phyloP scores from a whole-genome alignment of 2,797 vertebrate species.

The Microctenopoma steveboyesi region DNA sequence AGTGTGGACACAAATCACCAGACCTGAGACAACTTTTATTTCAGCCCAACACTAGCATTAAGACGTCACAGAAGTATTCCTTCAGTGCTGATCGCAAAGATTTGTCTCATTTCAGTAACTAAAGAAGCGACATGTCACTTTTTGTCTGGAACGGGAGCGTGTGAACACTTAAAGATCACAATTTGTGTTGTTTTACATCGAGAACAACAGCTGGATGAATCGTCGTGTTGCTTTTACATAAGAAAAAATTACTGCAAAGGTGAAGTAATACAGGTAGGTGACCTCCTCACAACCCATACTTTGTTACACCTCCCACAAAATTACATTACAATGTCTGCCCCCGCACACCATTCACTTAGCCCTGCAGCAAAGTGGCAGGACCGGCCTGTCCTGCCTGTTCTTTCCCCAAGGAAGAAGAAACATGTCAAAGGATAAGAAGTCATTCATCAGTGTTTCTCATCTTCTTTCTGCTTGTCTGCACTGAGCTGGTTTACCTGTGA shows the following conservation, averaged over 20 bases:
- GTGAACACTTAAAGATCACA: background rate
- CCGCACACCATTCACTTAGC: constrained; percentile 30
- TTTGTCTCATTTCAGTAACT: background rate
- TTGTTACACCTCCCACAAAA: constrained; percentile 36
- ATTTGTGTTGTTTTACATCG: no score
- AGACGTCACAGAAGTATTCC: background rate
- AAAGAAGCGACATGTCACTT: constrained; percentile 1
- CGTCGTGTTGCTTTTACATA: background rate
- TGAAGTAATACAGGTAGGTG: constrained; percentile 70
- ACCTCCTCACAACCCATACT: constrained; percentile 43
- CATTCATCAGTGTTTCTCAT: constrained; percentile 69
- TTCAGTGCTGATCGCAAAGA: background rate
- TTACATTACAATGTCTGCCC: constrained; percentile 48
- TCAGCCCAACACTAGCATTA: constrained; percentile 6
- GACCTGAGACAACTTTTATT: constrained; percentile 3
- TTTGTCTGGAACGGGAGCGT: background rate
- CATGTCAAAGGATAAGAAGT: constrained; percentile 63
- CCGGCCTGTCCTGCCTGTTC: constrained; percentile 45
- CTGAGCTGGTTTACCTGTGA: constrained; percentile 66
- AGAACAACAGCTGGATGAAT: constrained; percentile 6
- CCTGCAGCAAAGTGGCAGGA: constrained; percentile 47
- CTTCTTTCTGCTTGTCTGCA: constrained; percentile 72
- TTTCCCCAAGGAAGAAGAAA: constrained; percentile 47
- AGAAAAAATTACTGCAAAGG: background rate
- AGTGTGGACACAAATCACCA: constrained; percentile 12